A percentile compares a stretch with the other conserved stretches of the same genome.
These are phyloP conservation scores for Protonemura montana DNA, from an alignment of 2,888 invertebrate species.

Conservation along the genomic window DNA sequence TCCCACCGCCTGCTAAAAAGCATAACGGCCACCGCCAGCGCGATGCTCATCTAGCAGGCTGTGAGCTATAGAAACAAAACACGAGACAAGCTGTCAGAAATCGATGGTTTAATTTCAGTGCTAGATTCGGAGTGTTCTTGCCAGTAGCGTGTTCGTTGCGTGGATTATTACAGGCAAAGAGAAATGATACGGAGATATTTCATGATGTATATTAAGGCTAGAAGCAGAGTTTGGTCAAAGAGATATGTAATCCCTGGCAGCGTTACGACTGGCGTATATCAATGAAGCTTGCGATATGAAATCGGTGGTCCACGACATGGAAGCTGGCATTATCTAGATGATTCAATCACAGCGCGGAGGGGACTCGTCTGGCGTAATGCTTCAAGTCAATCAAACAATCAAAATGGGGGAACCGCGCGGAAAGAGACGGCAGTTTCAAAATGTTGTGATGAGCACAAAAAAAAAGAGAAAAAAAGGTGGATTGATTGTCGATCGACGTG, in stretches of 20 bases:
- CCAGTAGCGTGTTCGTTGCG: not conserved
- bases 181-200: too few relatives aligned
- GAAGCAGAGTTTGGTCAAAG: not conserved
- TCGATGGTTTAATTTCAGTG: not conserved
- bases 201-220: too few relatives aligned
- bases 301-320: not conserved
- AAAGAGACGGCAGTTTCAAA: too few relatives aligned
- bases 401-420: too few relatives aligned
- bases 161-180: not conserved
- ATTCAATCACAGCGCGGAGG: not conserved
- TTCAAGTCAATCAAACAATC: not conserved
- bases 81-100: not conserved
- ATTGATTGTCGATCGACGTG: too few relatives aligned
- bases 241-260: not conserved
- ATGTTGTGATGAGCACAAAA: too few relatives aligned
- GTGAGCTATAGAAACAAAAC: not conserved
- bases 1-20: not conserved
- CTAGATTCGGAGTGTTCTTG: not conserved
- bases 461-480: too few relatives aligned
- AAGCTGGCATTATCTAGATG: not conserved
- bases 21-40: not conserved
- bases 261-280: not conserved
- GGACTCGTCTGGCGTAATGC: not conserved
- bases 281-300: not conserved
- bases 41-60: too few relatives aligned